phyloP scores from a whole-genome alignment of 2,888 invertebrate genomes.

The Andrena hattorfiana region DNA sequence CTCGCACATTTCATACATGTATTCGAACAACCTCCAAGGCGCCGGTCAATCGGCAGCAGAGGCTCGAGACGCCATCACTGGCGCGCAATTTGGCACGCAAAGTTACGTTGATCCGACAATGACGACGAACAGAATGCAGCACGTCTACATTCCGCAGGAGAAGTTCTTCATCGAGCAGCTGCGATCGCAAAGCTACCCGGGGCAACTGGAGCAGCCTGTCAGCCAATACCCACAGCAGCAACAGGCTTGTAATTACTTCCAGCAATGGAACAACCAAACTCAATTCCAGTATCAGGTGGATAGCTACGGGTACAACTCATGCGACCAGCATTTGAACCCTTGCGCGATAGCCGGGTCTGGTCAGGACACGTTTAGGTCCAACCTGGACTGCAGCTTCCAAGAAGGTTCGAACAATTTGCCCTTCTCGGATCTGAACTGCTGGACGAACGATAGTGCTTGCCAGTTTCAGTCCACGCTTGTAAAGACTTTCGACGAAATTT shows the following conservation, averaged over 20 bases:
- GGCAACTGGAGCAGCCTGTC: not conserved
- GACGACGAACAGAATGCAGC: not conserved
- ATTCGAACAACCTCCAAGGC: not conserved
- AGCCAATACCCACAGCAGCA: slow-evolving; percentile 3
- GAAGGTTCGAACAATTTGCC: not conserved
- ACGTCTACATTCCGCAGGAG: not conserved
- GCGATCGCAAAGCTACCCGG: not conserved
- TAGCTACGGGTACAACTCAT: not conserved
- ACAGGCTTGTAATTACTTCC: not conserved
- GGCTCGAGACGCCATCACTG: not conserved
- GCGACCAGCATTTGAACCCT: not conserved
- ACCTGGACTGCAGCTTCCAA: not conserved
- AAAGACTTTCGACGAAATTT: slow-evolving; percentile 30
- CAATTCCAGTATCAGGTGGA: not conserved
- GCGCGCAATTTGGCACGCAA: not conserved
- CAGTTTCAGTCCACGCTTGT: not conserved
- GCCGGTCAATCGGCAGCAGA: not conserved
- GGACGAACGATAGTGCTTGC: not conserved
- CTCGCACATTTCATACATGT: not conserved
- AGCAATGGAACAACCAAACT: slow-evolving; percentile 26
- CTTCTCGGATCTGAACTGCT: slow-evolving; percentile 17
- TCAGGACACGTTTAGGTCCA: not conserved
- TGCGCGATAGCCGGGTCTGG: not conserved
- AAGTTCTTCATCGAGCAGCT: not conserved
- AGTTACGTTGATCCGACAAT: not conserved